Evolutionary conservation across 2,888 invertebrate genomes (phyloP), one percentile per base, ranked within the genome.

Genomic region (Ptychoptera albimana): DNA sequence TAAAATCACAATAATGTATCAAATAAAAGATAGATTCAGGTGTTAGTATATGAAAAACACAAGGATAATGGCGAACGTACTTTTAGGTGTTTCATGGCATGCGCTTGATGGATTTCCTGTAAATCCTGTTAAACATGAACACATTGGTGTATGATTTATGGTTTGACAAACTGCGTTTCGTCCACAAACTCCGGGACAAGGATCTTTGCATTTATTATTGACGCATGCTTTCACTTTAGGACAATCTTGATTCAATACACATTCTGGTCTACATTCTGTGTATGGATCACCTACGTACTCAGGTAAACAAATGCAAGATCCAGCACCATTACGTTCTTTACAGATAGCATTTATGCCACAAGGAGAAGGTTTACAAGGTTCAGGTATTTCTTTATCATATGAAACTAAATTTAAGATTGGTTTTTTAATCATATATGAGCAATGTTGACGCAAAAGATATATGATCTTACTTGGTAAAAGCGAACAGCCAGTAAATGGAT

Each of bases 261-360:
- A 88, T 68, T 88, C 87, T 4, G 87, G 87, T 52, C 83, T 72
- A 60, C 88, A 89, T 46, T 84, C 82, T 2, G 79, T 76, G 57
- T 87, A 86, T 1, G 91, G 89, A 66, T 91, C 87, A 34, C 91
- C 91, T 52, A 78, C 80, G 61, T 86, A 88, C 58, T 83, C 84
- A 10, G 81, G 75, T 45, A 82, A 63, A 58, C 91, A 91, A 11
- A 76, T 73, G 58, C 91, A 91, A 13, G 87, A 81, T 42, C 86
- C 88, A 13, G 83, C 86, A 31, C 80, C 81, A 60, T 82, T 82
- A 52, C 79, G 73, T 63, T 84, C 86, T 57, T 79, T 83, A 57
- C 91, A 92, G 46, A 82, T 56, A 10, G 91, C 78, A 61, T 89
- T 89, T 10, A 82, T 78, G 30, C 89, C 89, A 58, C 89, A 89